Evolutionary conservation across 2,113 vertebrate genomes (phyloP).

Genomic region (Pollimyrus isidori): DNA sequence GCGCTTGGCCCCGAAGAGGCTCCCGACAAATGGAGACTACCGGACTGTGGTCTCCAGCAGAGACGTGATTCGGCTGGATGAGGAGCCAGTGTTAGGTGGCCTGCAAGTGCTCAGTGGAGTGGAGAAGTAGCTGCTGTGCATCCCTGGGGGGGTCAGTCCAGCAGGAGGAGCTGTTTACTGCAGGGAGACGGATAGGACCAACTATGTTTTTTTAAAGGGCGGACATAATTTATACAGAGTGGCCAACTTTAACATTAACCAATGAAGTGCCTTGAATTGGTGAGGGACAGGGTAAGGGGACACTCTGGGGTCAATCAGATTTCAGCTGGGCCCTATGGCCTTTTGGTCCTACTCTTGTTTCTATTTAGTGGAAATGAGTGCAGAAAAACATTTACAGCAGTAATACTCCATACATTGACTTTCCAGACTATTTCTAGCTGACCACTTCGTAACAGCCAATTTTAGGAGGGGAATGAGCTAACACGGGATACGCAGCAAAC

Average conservation of each 20-base stretch:
- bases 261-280: not conserved
- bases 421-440: conserved; percentile 50
- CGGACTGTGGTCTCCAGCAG: conserved; percentile 25
- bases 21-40: conserved; percentile 26
- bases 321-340: not conserved
- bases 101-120: conserved; percentile 27
- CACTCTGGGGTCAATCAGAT: not conserved
- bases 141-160: not conserved
- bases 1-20: conserved; percentile 10
- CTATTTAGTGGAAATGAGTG: not conserved
- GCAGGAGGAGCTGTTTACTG: not conserved
- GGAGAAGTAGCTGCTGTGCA: conserved; percentile 35
- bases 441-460: conserved; percentile 39
- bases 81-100: conserved; percentile 28
- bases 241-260: not conserved
- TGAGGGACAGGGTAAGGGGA: not conserved
- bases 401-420: conserved; percentile 31
- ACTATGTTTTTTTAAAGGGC: not conserved
- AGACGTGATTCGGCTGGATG: conserved; percentile 28
- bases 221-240: not conserved
- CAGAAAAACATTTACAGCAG: not conserved
- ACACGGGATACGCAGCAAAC: not conserved
- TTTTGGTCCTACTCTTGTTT: not conserved
- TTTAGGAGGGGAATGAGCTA: conserved; percentile 30
- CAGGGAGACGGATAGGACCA: not conserved